These are phyloP conservation scores for Campoplex capitator DNA, from an alignment of 2,888 invertebrate species.

Conservation along the genomic window DNA sequence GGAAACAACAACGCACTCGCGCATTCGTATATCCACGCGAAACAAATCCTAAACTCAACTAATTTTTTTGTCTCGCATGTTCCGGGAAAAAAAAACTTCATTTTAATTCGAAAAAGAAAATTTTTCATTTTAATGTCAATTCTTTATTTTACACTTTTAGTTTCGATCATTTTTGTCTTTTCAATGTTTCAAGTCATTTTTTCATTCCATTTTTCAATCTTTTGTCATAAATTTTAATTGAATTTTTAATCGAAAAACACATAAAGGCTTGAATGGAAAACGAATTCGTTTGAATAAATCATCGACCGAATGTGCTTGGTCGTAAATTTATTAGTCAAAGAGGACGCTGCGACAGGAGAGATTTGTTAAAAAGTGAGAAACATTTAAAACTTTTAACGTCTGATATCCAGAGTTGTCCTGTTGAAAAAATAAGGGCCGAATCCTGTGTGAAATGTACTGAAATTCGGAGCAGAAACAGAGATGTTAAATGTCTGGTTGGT, in stretches of 20 bases:
- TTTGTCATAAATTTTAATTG: no score
- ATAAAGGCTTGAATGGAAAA: neutral
- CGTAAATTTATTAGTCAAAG: constrained; percentile 16
- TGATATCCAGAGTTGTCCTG: constrained; percentile 38
- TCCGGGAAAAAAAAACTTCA: neutral
- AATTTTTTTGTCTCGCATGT: neutral
- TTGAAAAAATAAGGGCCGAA: constrained; percentile 55
- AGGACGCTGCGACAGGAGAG: constrained; percentile 2
- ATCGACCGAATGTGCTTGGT: neutral
- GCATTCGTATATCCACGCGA: neutral
- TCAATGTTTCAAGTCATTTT: no score
- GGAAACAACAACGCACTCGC: neutral
- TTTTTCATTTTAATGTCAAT: neutral
- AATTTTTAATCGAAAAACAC: no score
- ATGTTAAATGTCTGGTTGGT: neutral
- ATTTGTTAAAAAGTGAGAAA: constrained; percentile 40
- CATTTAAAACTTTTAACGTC: constrained; percentile 27
- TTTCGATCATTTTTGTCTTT: no score
- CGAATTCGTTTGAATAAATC: neutral
- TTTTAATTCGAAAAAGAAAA: neutral
- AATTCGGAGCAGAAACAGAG: neutral
- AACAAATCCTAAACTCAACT: neutral
- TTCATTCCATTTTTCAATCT: no score
- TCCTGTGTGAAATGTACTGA: constrained; percentile 17
- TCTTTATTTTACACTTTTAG: no score